Evolutionary conservation across 2,888 invertebrate genomes (phyloP).

Genomic region (Agrotis segetum): DNA sequence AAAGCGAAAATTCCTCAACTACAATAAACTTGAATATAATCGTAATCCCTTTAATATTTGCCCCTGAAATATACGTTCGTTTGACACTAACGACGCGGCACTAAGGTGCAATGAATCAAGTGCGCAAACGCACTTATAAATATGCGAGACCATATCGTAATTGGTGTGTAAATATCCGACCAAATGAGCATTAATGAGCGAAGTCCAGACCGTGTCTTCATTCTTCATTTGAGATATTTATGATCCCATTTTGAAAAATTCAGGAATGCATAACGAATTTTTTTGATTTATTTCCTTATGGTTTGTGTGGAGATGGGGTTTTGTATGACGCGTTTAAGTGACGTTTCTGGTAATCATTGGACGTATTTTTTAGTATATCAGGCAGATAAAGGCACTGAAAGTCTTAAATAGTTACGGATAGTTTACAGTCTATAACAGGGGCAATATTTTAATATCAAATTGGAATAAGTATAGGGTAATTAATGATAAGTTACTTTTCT

Average conservation of each 20-base stretch:
- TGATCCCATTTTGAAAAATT: constrained; percentile 74
- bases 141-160: constrained; percentile 81
- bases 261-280: constrained; percentile 73
- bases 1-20: constrained; percentile 38
- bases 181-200: constrained; percentile 84
- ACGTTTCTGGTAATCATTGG: background rate
- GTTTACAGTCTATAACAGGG: too few species aligned
- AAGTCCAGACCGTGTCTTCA: constrained; percentile 76
- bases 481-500: too few species aligned
- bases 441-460: too few species aligned
- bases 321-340: constrained; percentile 12
- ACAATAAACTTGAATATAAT: constrained; percentile 59
- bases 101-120: constrained; percentile 80
- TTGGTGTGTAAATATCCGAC: constrained; percentile 85
- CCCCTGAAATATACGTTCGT: constrained; percentile 73
- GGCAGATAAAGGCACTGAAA: background rate
- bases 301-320: constrained; percentile 9
- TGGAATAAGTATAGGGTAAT: too few species aligned
- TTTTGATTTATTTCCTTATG: constrained; percentile 53
- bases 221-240: constrained; percentile 84
- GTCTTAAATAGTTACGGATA: background rate
- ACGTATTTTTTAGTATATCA: background rate
- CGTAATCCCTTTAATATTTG: constrained; percentile 66
- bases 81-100: constrained; percentile 80
- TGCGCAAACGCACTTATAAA: constrained; percentile 75